phyloP scores from a whole-genome alignment of 2,113 vertebrate species.

The Struthidea cinerea region DNA sequence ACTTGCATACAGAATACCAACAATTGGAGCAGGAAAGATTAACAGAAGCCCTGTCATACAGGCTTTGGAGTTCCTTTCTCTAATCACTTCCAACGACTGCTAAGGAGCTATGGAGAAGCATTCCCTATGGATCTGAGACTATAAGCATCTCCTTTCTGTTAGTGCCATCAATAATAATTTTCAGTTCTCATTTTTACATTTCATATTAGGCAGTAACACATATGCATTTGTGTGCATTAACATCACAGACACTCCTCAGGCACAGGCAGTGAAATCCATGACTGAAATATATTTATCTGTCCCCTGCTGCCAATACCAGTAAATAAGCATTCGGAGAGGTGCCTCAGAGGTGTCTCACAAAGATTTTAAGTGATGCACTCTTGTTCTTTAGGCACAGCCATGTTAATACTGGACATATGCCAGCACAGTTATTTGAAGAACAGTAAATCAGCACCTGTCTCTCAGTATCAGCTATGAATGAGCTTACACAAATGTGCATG shows the following conservation, averaged over 20 bases:
- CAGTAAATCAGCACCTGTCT: constrained; percentile 65
- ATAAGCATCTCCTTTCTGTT: background rate
- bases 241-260: background rate
- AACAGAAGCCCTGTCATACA: background rate
- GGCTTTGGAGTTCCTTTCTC: background rate
- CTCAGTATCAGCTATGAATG: constrained; percentile 58
- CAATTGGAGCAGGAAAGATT: background rate
- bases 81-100: background rate
- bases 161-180: background rate
- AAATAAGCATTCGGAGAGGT: background rate
- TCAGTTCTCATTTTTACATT: background rate
- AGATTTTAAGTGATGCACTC: background rate
- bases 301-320: background rate
- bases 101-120: background rate
- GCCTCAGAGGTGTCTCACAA: background rate
- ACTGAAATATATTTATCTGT: background rate
- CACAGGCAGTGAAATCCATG: background rate
- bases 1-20: background rate
- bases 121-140: background rate
- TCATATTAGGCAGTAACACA: background rate
- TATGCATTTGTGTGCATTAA: background rate
- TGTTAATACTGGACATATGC: background rate
- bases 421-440: constrained; percentile 52
- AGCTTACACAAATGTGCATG: constrained; percentile 48
- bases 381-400: background rate